These are phyloP conservation scores for Platichthys flesus DNA, from an alignment of 2,113 vertebrate genomes.

Conservation along the genomic window DNA sequence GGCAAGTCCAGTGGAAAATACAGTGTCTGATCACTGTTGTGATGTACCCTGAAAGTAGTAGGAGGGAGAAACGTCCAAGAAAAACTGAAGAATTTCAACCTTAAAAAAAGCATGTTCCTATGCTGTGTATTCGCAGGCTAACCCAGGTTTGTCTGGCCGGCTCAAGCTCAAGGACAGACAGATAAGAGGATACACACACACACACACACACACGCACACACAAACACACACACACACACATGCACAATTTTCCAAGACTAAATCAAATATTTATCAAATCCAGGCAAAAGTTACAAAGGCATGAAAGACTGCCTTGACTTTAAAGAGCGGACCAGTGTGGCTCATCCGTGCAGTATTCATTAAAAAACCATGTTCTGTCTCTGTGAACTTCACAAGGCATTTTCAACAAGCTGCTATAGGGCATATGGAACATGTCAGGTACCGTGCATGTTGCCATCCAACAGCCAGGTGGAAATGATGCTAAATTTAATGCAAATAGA, in stretches of 20 bases:
- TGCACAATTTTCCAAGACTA: constrained; percentile 34
- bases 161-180: constrained; percentile 73
- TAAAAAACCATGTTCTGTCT: constrained; percentile 7
- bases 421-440: constrained; percentile 24
- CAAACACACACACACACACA: not conserved
- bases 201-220: constrained; percentile 2
- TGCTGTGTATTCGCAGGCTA: constrained; percentile 47
- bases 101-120: constrained; percentile 4
- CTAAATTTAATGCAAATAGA: not conserved
- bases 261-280: constrained; percentile 76
- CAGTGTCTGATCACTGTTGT: not conserved
- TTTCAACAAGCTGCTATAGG: constrained; percentile 18
- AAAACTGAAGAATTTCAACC: not conserved
- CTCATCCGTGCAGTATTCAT: constrained; percentile 24
- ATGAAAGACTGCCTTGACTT: constrained; percentile 38
- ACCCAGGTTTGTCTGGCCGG: constrained; percentile 54
- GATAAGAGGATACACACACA: constrained; percentile 64
- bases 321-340: constrained; percentile 18
- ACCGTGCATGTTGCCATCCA: constrained; percentile 22
- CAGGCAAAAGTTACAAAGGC: constrained; percentile 54
- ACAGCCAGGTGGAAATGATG: not conserved
- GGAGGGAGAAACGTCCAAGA: constrained; percentile 1
- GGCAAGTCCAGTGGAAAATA: not conserved
- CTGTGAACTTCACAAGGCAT: constrained; percentile 21
- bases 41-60: constrained; percentile 8